Evolutionary conservation across 2,797 vertebrate genomes (phyloP).

Genomic region (Ctenochaetus hawaiiensis): DNA sequence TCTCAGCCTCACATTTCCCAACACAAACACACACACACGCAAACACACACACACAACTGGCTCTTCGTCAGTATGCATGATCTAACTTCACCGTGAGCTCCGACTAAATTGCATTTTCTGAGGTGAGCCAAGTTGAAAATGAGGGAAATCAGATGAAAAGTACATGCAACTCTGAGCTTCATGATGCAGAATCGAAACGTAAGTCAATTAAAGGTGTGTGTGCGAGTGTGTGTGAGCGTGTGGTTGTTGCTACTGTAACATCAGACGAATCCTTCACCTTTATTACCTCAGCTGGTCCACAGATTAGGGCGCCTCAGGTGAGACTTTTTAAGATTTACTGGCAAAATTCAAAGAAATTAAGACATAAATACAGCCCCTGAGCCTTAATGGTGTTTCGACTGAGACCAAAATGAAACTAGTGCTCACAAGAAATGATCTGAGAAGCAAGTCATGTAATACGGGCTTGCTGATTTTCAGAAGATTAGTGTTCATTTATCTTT

Average conservation of each 20-base stretch:
- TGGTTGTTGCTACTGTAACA: slow-evolving; percentile 2
- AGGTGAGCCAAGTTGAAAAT: slow-evolving; percentile 67
- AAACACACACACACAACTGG: slow-evolving; percentile 12
- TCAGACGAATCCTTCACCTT: slow-evolving; percentile 26
- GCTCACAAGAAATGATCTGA: slow-evolving; percentile 8
- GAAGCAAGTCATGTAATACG: not conserved
- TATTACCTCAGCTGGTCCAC: slow-evolving; percentile 17
- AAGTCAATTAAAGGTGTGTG: slow-evolving; percentile 38
- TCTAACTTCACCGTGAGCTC: slow-evolving; percentile 37
- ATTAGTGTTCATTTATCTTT: slow-evolving; percentile 22
- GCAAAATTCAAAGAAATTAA: slow-evolving; percentile 16
- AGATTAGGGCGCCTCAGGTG: slow-evolving; percentile 6
- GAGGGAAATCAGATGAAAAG: slow-evolving; percentile 62
- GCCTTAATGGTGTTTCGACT: slow-evolving; percentile 12
- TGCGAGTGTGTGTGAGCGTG: not conserved
- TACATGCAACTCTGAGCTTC: slow-evolving; percentile 26
- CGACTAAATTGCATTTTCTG: slow-evolving; percentile 61
- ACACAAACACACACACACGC: too few species aligned
- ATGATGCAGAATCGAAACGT: slow-evolving; percentile 29
- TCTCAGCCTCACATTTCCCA: slow-evolving; percentile 2
- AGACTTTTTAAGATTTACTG: slow-evolving; percentile 22
- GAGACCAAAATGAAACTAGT: slow-evolving; percentile 21
- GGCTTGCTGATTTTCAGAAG: slow-evolving; percentile 10
- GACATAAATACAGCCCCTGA: slow-evolving; percentile 19
- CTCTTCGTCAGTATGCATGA: slow-evolving; percentile 59